Evolutionary conservation across 2,113 vertebrate species (phyloP).

Genomic region (Lepus timidus): DNA sequence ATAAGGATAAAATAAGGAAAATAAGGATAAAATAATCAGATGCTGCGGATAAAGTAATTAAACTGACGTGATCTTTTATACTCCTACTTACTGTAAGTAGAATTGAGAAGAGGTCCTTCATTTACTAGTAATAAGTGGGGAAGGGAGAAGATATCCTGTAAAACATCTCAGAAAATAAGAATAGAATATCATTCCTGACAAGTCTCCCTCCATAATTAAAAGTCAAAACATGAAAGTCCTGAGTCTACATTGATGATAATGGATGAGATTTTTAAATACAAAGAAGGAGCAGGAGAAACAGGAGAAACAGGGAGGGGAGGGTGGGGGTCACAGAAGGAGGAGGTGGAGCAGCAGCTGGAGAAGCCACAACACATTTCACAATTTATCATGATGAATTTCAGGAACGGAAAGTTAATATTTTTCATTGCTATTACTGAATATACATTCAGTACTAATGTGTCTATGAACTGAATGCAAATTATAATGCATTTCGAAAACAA

Average conservation of each 20-base stretch:
- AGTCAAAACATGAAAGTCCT: conserved; percentile 1
- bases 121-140: not conserved
- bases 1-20: not conserved
- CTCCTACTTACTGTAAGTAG: not conserved
- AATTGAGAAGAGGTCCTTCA: not conserved
- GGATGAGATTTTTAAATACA: not conserved
- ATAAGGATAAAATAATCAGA: not conserved
- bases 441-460: not conserved
- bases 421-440: not conserved
- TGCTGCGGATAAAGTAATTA: not conserved
- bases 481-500: not conserved
- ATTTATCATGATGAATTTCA: conserved; percentile 27
- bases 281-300: too few relatives aligned
- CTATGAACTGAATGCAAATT: not conserved
- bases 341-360: too few relatives aligned
- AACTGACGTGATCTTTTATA: not conserved
- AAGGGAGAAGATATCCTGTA: not conserved
- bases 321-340: too few relatives aligned
- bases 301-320: too few relatives aligned
- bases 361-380: not conserved
- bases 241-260: not conserved
- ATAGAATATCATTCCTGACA: not conserved
- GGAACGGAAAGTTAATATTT: not conserved
- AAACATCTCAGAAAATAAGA: not conserved
- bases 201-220: not conserved